These are phyloP conservation scores for Cybosia mesomella DNA, from an alignment of 2,888 invertebrate genomes.

Conservation along the genomic window DNA sequence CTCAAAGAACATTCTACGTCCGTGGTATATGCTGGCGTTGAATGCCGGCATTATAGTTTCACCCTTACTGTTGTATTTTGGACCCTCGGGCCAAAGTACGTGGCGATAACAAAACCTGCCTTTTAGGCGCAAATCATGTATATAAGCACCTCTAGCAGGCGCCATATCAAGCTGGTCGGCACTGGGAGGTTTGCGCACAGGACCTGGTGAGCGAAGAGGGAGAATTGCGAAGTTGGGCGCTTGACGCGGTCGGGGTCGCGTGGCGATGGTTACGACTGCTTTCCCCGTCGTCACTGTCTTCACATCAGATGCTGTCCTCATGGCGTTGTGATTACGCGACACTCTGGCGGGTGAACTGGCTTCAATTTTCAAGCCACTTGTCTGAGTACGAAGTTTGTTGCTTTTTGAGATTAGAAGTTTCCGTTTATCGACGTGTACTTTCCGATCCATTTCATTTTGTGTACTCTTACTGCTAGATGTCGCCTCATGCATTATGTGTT, in stretches of 20 bases:
- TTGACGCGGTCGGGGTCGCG: background rate
- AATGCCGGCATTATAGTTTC: conserved; percentile 53
- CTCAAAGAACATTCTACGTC: conserved; percentile 43
- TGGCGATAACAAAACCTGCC: conserved; percentile 69
- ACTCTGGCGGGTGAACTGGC: background rate
- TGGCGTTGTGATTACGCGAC: background rate
- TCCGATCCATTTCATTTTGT: background rate
- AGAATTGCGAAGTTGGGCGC: background rate
- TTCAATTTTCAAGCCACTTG: conserved; percentile 5
- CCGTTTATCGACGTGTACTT: background rate
- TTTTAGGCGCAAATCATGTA: conserved; percentile 59
- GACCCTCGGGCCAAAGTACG: conserved; percentile 60
- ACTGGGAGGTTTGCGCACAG: conserved; percentile 27
- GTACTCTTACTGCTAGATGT: background rate
- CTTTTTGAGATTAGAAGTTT: conserved; percentile 4
- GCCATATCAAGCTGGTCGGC: conserved; percentile 67
- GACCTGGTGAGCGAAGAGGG: background rate
- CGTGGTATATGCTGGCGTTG: conserved; percentile 6
- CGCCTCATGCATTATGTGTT: background rate
- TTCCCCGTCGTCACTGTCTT: background rate
- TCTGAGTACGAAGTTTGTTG: conserved; percentile 8
- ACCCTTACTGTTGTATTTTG: conserved; percentile 43
- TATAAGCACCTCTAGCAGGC: conserved; percentile 61
- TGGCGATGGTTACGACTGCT: too few relatives aligned
- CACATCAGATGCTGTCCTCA: background rate